These are phyloP conservation scores for Acanthoscelides obtectus DNA, from an alignment of 2,888 invertebrate species.

Conservation along the genomic window DNA sequence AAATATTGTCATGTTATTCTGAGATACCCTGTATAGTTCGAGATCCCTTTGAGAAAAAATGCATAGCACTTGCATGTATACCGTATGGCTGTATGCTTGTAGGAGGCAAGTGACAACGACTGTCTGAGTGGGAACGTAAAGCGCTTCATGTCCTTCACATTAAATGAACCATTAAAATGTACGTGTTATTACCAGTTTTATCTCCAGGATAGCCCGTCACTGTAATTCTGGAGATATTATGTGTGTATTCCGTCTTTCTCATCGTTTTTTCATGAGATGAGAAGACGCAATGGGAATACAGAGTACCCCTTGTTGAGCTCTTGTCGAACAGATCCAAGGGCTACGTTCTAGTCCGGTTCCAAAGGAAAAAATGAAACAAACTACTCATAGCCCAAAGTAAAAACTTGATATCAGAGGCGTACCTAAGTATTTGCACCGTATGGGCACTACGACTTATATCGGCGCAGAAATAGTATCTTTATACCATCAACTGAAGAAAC, in stretches of 20 bases:
- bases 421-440: too few species aligned
- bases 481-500: too few species aligned
- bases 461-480: too few species aligned
- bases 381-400: too few species aligned
- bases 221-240: background rate
- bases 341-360: too few species aligned
- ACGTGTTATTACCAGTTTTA: conserved; percentile 14
- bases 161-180: conserved; percentile 22
- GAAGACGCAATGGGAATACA: background rate
- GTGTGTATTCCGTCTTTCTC: background rate
- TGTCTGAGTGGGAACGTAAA: conserved; percentile 11
- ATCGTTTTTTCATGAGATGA: background rate
- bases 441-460: too few species aligned
- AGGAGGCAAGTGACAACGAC: background rate
- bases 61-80: background rate
- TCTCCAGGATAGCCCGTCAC: background rate
- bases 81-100: background rate
- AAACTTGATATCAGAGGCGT: too few species aligned
- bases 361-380: too few species aligned
- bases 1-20: too few species aligned
- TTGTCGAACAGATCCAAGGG: background rate
- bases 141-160: conserved; percentile 8
- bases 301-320: background rate
- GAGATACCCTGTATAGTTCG: too few species aligned
- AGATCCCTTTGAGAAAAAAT: too few species aligned